Evolutionary conservation across 1,140 invertebrate genomes (phyloP), one percentile per base, ranked within the genome.

Genomic region (Babylonia areolata): DNA sequence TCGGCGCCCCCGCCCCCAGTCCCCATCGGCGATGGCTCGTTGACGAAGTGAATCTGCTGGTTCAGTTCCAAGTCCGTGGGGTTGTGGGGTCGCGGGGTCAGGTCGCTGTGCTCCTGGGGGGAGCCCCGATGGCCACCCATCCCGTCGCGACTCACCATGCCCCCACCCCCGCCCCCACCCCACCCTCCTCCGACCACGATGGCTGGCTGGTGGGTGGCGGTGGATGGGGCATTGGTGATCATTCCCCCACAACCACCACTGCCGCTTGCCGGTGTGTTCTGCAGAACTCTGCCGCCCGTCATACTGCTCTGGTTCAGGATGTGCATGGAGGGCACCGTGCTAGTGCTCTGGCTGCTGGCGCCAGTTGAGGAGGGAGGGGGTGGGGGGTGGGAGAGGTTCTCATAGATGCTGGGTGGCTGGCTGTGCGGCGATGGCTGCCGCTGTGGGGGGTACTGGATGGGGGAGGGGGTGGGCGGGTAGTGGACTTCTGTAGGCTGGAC

Each of bases 251-350:
- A 3, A 20, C n/a, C 51, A 6, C 33, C 46, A 1, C 64, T 51
- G 39, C 73, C 73, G n/a, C 82, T 33, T 17, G 39, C 82, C 0
- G 64, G 28, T n/a, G 11, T 73, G 64, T 40, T 84, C n/a, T n/a
- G 51, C n/a, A 58, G 20, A 31, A 85, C 39, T 64, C 86, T 15
- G 15, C n/a, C 69, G 33, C 83, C 71, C 40, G 64, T 35, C 86
- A 84, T 28, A 35, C 84, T 54, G 46, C 40, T 28, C 31, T 69
- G 77, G 79, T 85, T 40, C 78, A 79, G 12, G 37, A 81, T 23
- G 37, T 87, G 82, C 73, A 77, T 69, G 35, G 86, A 75, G n/a
- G 80, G 51, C 28, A 31, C 46, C 9, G 58, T 58, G 81, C 11
- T 46, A 3, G 37, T 64, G 11, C 31, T 9, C 15, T 69, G 39